Conservation (phyloP, 2,113 vertebrate species). For the Pavo muticus region DNA sequence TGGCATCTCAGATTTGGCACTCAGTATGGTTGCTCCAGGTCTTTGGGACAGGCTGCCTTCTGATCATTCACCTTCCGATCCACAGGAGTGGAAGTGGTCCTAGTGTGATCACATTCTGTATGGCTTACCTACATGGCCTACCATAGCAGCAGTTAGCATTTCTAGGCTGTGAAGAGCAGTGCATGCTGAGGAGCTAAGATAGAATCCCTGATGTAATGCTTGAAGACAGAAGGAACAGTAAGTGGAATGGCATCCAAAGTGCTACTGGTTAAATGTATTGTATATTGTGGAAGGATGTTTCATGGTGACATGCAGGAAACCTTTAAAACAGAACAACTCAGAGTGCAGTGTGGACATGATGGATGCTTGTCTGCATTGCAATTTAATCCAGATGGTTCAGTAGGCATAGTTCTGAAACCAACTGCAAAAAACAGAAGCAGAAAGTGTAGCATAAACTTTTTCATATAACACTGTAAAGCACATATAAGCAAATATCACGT, state of each 20-base stretch:
- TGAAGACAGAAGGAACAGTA: not conserved
- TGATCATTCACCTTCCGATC: not conserved
- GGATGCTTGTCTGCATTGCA: not conserved
- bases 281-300: not conserved
- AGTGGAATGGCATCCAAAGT: not conserved
- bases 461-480: not conserved
- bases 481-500: not conserved
- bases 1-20: not conserved
- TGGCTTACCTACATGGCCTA: not conserved
- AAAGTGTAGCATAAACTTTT: not conserved
- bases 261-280: rapidly evolving
- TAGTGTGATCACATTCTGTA: not conserved
- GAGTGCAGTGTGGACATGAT: not conserved
- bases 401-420: not conserved
- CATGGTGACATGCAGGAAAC: not conserved
- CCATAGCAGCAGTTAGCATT: not conserved
- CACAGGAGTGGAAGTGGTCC: not conserved
- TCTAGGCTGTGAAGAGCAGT: not conserved
- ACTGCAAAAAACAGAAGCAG: not conserved
- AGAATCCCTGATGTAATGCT: rapidly evolving
- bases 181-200: not conserved
- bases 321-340: not conserved
- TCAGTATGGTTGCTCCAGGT: not conserved
- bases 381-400: not conserved
- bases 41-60: not conserved